phyloP scores from a whole-genome alignment of 30 jellyfish, hydroid and myxozoan genomes.

The Chironex yamaguchii region DNA sequence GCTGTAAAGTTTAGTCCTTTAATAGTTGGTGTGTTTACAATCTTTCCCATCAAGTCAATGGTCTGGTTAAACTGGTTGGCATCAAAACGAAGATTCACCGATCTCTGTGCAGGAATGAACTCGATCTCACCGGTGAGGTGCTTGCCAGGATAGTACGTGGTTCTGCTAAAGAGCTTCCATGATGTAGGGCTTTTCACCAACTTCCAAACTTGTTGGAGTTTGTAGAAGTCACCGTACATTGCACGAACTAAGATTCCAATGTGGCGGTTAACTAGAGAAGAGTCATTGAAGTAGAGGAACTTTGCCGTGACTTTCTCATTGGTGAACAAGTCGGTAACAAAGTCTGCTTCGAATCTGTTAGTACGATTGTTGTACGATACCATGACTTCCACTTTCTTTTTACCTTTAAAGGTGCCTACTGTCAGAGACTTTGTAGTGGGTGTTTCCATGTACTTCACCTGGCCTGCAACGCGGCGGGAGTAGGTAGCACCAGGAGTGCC shows the following conservation, averaged over 20 bases:
- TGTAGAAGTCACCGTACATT: conserved; percentile 91
- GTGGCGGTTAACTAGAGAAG: conserved; percentile 35
- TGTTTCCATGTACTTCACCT: conserved; percentile 69
- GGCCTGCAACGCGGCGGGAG: conserved; percentile 79
- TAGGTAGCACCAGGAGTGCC: conserved; percentile 98
- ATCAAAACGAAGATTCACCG: conserved; percentile 67
- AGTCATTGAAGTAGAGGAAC: conserved; percentile 61
- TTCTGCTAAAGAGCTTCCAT: conserved; percentile 71
- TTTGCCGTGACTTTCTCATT: conserved; percentile 63
- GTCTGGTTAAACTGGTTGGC: conserved; percentile 85
- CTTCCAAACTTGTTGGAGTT: conserved; percentile 78
- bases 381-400: conserved; percentile 70
- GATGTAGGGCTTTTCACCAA: conserved; percentile 60
- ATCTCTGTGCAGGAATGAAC: conserved; percentile 65
- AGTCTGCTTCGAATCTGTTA: conserved; percentile 70
- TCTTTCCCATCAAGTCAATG: conserved; percentile 79
- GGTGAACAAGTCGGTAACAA: conserved; percentile 80
- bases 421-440: conserved; percentile 53
- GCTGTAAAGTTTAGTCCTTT: conserved; percentile 82
- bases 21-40: conserved; percentile 37
- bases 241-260: conserved; percentile 72
- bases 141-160: conserved; percentile 90
- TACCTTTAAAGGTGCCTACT: conserved; percentile 74
- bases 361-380: conserved; percentile 77
- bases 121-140: conserved; percentile 73